phyloP scores from a whole-genome alignment of 2,888 invertebrate species.

The Monoplex corrugatus region DNA sequence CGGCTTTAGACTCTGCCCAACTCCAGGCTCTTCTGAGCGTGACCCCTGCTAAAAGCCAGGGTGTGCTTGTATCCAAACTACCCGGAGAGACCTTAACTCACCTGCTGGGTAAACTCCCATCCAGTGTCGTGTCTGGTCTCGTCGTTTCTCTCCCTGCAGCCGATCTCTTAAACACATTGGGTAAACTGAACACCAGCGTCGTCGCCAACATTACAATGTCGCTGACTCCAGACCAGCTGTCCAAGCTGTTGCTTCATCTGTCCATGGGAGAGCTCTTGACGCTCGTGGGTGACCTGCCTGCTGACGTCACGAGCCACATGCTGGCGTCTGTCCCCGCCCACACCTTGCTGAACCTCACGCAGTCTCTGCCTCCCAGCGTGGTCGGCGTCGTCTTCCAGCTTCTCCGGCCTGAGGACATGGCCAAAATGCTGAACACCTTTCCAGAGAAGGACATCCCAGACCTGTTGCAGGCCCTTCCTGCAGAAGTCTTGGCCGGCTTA shows the following conservation, averaged over 20 bases:
- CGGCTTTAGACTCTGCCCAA: neutral
- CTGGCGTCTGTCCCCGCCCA: neutral
- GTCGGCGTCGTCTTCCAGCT: neutral
- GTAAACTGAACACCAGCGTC: neutral
- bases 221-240: neutral
- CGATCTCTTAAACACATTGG: neutral
- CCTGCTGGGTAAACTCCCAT: neutral
- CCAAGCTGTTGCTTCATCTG: neutral
- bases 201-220: neutral
- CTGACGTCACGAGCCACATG: constrained; percentile 7
- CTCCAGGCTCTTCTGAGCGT: neutral
- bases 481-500: neutral
- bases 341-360: constrained; percentile 23
- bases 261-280: neutral
- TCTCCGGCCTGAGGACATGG: neutral
- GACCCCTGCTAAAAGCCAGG: neutral
- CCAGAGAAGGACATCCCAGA: neutral
- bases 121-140: neutral
- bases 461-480: neutral
- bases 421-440: neutral
- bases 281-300: neutral
- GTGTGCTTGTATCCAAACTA: neutral
- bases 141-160: neutral
- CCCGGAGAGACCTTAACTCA: constrained; percentile 1
- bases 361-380: neutral